phyloP scores from a whole-genome alignment of 2,797 vertebrate species.

The Sparus aurata region DNA sequence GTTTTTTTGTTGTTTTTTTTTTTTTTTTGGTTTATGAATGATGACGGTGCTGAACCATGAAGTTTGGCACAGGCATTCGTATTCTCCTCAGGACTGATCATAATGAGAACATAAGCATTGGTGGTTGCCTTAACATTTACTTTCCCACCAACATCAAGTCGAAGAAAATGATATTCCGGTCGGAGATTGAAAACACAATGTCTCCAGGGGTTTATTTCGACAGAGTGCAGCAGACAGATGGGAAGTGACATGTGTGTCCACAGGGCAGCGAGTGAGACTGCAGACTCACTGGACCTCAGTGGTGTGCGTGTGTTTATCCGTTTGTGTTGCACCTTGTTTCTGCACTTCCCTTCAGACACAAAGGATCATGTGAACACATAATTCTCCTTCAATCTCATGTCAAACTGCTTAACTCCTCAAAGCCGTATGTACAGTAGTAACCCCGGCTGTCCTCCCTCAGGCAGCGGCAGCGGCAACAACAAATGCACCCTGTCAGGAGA shows the following conservation, averaged over 20 bases:
- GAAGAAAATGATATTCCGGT: neutral
- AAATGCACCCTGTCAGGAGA: constrained; percentile 22
- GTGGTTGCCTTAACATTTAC: no score
- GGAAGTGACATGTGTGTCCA: constrained; percentile 42
- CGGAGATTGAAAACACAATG: constrained; percentile 23
- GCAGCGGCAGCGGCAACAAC: constrained; percentile 16
- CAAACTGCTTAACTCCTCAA: constrained; percentile 28
- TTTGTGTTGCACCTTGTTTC: constrained; percentile 29
- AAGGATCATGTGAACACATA: constrained; percentile 59
- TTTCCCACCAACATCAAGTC: no score
- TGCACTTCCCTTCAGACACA: constrained; percentile 30
- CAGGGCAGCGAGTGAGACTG: constrained; percentile 35
- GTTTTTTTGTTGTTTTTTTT: no score
- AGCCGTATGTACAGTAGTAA: constrained; percentile 1
- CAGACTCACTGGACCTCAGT: constrained; percentile 29
- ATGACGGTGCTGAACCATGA: no score
- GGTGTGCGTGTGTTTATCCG: neutral
- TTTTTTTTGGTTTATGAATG: no score
- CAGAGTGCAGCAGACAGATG: constrained; percentile 58
- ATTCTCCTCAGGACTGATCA: no score
- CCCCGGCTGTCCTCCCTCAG: constrained; percentile 22
- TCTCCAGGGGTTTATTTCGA: constrained; percentile 42
- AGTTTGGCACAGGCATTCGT: no score
- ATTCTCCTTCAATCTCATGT: constrained; percentile 52
- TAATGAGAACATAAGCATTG: no score